These are phyloP conservation scores for Calyptomena viridis DNA, from an alignment of 2,113 vertebrate genomes.

Conservation along the genomic window DNA sequence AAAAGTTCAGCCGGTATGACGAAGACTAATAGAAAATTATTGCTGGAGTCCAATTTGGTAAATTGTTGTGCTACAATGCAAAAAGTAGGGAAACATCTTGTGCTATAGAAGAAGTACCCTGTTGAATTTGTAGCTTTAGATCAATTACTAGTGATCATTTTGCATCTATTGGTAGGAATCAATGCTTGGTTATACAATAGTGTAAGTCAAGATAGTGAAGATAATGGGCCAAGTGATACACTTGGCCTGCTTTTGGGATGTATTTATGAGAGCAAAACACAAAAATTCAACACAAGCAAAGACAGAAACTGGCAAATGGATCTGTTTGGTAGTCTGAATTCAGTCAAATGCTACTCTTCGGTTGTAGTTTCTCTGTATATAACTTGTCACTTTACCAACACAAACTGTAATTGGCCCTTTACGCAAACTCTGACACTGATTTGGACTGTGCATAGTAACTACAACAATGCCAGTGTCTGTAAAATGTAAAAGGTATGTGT, in stretches of 20 bases:
- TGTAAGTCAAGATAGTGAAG: conserved; percentile 66
- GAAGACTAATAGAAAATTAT: conserved; percentile 81
- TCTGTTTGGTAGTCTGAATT: conserved; percentile 61
- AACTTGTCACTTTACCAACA: conserved; percentile 34
- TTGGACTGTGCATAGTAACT: conserved; percentile 74
- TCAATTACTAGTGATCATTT: conserved; percentile 74
- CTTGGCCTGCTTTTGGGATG: conserved; percentile 59
- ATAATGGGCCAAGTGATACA: conserved; percentile 68
- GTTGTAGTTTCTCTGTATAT: conserved; percentile 21
- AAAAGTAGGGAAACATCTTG: conserved; percentile 79
- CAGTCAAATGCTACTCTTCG: conserved; percentile 42
- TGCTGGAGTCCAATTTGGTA: conserved; percentile 84
- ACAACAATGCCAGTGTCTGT: conserved; percentile 71
- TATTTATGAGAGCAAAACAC: conserved; percentile 63
- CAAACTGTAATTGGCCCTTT: conserved; percentile 59
- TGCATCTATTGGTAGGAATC: conserved; percentile 76
- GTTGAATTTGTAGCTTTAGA: conserved; percentile 75
- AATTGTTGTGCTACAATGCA: conserved; percentile 77
- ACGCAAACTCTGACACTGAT: conserved; percentile 37
- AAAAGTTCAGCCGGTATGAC: conserved; percentile 78
- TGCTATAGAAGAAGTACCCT: conserved; percentile 83
- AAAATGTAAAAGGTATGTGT: conserved; percentile 66
- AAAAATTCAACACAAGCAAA: conserved; percentile 68
- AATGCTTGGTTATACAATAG: conserved; percentile 69
- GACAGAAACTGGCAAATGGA: conserved; percentile 71